Conservation (phyloP, 2,113 vertebrate species). For the Aviceda subcristata region DNA sequence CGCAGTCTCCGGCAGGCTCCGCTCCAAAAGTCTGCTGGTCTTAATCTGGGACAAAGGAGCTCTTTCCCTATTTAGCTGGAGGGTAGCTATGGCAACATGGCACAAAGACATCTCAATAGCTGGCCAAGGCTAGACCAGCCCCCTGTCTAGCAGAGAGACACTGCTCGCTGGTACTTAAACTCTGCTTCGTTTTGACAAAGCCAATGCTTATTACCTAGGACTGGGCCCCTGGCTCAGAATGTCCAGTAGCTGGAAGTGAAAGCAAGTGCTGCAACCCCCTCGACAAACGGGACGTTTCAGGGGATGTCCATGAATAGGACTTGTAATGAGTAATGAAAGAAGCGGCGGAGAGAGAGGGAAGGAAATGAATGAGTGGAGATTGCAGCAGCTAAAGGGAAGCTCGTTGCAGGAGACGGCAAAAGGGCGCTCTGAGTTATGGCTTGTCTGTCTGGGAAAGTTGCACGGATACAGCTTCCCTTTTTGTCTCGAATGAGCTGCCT, state of each 20-base stretch:
- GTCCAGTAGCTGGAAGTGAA: neutral
- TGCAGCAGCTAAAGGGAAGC: neutral
- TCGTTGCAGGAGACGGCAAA: neutral
- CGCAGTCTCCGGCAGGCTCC: neutral
- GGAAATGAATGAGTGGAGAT: neutral
- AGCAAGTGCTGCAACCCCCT: neutral
- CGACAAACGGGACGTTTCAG: neutral
- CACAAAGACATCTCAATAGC: constrained; percentile 57
- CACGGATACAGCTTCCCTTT: neutral
- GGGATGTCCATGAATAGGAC: constrained; percentile 4
- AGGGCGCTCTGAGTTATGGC: neutral
- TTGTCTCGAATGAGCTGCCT: neutral
- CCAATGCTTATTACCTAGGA: constrained; percentile 12
- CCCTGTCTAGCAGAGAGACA: constrained; percentile 1
- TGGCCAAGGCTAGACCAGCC: constrained; percentile 9
- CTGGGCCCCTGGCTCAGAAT: neutral
- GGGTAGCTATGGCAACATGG: constrained; percentile 59
- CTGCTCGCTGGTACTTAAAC: neutral
- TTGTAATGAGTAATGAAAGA: neutral
- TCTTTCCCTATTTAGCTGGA: constrained; percentile 47
- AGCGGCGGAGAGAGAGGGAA: neutral
- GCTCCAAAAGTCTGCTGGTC: constrained; percentile 48
- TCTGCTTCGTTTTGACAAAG: neutral
- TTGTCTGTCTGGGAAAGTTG: constrained; percentile 44
- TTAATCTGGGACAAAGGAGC: constrained; percentile 53